Conservation (phyloP, 2,797 vertebrate genomes). For the Argyrosomus regius region DNA sequence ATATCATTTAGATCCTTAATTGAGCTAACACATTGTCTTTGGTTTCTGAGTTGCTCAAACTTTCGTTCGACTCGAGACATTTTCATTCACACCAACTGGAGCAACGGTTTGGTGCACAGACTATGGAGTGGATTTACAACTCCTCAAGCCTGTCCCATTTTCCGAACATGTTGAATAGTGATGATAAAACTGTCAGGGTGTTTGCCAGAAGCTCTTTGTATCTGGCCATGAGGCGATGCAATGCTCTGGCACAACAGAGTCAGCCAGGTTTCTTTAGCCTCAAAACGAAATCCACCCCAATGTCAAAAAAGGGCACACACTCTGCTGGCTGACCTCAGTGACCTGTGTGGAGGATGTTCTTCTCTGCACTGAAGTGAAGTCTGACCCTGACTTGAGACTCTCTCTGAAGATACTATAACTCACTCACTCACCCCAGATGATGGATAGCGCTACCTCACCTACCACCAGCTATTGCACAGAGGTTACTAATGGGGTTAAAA, state of each 20-base stretch:
- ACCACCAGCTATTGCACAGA: background rate
- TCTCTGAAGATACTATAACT: conserved; percentile 21
- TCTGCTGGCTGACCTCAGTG: conserved; percentile 5
- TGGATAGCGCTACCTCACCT: background rate
- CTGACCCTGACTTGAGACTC: background rate
- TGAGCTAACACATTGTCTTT: background rate
- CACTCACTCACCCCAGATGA: conserved; percentile 9
- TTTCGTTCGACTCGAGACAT: conserved; percentile 37
- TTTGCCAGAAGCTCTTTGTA: conserved; percentile 39
- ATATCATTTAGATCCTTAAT: background rate
- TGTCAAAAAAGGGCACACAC: background rate
- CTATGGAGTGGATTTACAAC: conserved; percentile 48
- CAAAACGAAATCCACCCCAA: background rate
- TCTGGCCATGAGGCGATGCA: conserved; percentile 21
- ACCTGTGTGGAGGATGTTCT: conserved; percentile 7
- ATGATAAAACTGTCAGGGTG: conserved; percentile 48
- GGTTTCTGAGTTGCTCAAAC: conserved; percentile 4
- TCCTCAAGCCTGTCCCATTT: conserved; percentile 39
- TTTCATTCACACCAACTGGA: conserved; percentile 53
- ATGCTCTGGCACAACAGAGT: background rate
- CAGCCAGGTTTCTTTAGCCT: conserved; percentile 16
- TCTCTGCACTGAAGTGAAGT: conserved; percentile 10
- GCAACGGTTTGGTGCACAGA: conserved; percentile 41
- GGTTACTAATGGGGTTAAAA: background rate
- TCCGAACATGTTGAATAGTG: conserved; percentile 40